A percentile compares a stretch with the other conserved stretches of the same genome.
Conservation (phyloP, 2,113 vertebrate species). For the Callocephalon fimbriatum region DNA sequence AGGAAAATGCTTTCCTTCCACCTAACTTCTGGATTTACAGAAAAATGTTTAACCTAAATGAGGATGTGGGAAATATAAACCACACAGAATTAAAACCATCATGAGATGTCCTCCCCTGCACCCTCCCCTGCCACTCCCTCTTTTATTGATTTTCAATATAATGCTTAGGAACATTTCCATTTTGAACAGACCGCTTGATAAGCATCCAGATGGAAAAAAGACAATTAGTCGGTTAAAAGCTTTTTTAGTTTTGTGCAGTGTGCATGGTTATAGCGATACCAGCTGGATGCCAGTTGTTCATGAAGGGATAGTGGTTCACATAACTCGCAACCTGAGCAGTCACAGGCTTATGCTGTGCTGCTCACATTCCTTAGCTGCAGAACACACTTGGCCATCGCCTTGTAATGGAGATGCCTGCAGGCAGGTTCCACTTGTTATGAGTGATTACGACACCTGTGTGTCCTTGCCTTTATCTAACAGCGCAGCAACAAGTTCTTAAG, state of each 20-base stretch:
- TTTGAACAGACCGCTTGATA: background rate
- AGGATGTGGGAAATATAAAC: background rate
- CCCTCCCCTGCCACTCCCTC: accelerated
- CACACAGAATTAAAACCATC: background rate
- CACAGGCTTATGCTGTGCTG: background rate
- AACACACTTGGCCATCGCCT: background rate
- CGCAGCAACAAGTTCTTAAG: background rate
- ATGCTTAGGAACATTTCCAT: background rate
- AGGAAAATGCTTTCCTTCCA: background rate
- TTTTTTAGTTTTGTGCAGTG: background rate
- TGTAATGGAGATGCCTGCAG: background rate
- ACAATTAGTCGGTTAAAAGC: background rate
- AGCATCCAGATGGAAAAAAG: background rate
- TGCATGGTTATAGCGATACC: background rate
- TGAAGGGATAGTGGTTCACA: background rate
- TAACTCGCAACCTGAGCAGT: background rate
- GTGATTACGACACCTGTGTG: background rate
- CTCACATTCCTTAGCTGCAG: background rate
- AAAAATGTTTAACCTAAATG: background rate
- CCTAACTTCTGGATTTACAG: background rate
- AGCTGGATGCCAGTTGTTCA: background rate
- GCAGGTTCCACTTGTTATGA: accelerated
- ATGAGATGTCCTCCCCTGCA: background rate
- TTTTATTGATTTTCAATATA: background rate
- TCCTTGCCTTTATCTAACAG: background rate